Evolutionary conservation across 2,113 vertebrate species (phyloP).

Genomic region (Ginglymostoma cirratum): DNA sequence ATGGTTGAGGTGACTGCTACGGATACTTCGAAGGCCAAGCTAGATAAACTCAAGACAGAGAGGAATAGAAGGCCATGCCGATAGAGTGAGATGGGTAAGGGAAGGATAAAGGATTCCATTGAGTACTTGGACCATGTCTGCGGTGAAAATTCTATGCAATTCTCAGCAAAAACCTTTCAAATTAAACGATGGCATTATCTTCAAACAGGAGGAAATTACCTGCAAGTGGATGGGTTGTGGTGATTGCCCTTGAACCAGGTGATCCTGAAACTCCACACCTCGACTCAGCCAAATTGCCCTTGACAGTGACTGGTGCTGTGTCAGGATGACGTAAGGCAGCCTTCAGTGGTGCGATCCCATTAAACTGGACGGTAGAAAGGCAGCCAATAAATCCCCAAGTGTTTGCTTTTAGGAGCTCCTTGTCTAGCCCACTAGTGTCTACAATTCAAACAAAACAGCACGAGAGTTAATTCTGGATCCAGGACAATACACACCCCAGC

Average conservation of each 20-base stretch:
- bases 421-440: constrained; percentile 64
- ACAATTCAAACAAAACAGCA: constrained; percentile 38
- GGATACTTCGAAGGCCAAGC: not conserved
- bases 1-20: not conserved
- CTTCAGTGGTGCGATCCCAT: constrained; percentile 80
- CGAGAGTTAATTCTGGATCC: not conserved
- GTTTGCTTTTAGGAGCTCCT: constrained; percentile 72
- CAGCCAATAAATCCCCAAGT: constrained; percentile 78
- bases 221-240: constrained; percentile 75
- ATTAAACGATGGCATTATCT: not conserved
- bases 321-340: constrained; percentile 75
- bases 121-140: not conserved
- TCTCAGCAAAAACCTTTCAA: not conserved
- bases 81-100: not conserved
- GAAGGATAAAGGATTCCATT: no score
- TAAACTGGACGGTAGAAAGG: constrained; percentile 87
- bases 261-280: constrained; percentile 62
- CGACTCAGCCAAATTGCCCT: constrained; percentile 69
- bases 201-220: constrained; percentile 53
- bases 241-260: constrained; percentile 61
- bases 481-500: not conserved
- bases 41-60: not conserved
- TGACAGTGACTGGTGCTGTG: constrained; percentile 64
- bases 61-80: not conserved
- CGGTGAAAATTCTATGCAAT: not conserved